Evolutionary conservation across 1,140 invertebrate genomes (phyloP), one percentile per base, ranked within the genome.

Genomic region (Trialeurodes vaporariorum): DNA sequence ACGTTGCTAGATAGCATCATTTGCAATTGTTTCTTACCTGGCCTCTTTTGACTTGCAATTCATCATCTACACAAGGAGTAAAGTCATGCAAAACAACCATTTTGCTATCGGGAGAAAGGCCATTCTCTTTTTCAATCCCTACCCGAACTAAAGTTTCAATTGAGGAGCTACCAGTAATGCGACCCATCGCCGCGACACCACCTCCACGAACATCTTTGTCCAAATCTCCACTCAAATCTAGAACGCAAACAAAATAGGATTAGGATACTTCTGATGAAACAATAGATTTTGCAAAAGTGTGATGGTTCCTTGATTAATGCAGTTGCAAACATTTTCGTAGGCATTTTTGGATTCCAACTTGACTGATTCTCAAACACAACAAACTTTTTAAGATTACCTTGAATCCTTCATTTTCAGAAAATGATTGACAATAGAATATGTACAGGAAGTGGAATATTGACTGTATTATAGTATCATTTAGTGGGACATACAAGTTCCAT

Each of bases 51-150:
- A 93, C 90, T 81, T 90, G 87, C 34, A 97, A 79, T 78, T 97
- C 94, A 80, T 96, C 93, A 78, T 96, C 93, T 2, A 96, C 93
- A 77, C 93, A 95, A 0, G 94, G 93, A 2, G 90, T 91, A 77
- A 97, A 97, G 76, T 96, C 94, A 77, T 96, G 92, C 17, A 96
- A 80, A 17, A 96, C 93, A 61, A 96, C 90, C 93, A 96, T 95
- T 82, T 95, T 94, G 61, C 91, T 93, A 75, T 94, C 92, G 1
- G 93, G 91, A 67, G 91, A 92, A 1, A 95, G 79, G 2, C 91
- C 90, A 81, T 93, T 91, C 80, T 95, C 93, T 74, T 96, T 96
- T 79, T 96, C 93, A 65, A 97, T 91, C 17, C 94, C 94, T 27
- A 97, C 93, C 72, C 93, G 80, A 0, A 96, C 93, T 25, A 97